Conservation (phyloP, 2,888 invertebrate genomes). For the Beris chalybata region DNA sequence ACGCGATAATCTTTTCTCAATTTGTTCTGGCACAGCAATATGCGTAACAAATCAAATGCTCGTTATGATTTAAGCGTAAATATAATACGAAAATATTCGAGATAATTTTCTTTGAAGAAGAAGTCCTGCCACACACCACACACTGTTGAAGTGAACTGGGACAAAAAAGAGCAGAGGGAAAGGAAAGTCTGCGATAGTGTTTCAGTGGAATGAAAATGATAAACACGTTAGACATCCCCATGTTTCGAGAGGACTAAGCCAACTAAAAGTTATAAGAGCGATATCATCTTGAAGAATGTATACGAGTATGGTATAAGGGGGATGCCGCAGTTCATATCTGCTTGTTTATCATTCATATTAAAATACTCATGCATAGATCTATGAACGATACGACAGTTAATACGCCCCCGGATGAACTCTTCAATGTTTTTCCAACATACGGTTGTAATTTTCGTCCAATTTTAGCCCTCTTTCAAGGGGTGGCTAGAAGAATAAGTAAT, state of each 20-base stretch:
- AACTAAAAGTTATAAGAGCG: not conserved
- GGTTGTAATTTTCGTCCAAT: conserved; percentile 19
- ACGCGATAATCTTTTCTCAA: conserved; percentile 18
- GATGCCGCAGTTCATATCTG: conserved; percentile 15
- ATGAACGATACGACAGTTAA: conserved; percentile 9
- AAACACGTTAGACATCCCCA: no score
- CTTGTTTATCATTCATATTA: conserved; percentile 19
- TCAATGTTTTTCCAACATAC: conserved; percentile 16
- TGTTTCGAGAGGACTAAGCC: not conserved
- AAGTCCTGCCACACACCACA: no score
- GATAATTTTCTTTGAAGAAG: conserved; percentile 7
- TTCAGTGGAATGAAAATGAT: no score
- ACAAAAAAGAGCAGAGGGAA: no score
- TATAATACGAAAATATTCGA: not conserved
- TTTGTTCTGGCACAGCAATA: conserved; percentile 14
- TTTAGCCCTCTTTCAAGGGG: not conserved
- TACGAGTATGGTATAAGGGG: no score
- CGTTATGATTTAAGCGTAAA: conserved; percentile 7
- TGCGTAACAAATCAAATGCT: conserved; percentile 23
- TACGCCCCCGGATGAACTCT: conserved; percentile 10
- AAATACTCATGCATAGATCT: conserved; percentile 14
- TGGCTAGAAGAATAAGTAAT: not conserved
- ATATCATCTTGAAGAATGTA: not conserved
- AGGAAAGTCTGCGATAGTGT: no score
- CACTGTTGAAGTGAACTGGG: no score